These are phyloP conservation scores for Bicyclus anynana DNA, from an alignment of 1,140 invertebrate genomes.

Conservation along the genomic window DNA sequence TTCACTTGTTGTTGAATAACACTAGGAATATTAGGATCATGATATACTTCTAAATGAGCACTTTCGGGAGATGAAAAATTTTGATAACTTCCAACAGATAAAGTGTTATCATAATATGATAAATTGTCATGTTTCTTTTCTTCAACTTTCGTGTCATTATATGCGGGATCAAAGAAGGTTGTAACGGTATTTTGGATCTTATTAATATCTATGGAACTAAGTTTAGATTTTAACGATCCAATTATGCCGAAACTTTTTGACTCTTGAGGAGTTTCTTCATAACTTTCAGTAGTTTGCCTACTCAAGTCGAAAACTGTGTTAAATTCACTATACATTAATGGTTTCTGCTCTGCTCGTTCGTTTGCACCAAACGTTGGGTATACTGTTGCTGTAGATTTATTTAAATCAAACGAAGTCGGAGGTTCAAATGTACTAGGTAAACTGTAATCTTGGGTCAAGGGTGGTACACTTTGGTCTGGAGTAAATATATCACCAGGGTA, in stretches of 20 bases:
- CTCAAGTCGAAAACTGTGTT: conserved; percentile 62
- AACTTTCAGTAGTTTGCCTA: conserved; percentile 45
- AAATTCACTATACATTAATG: conserved; percentile 23
- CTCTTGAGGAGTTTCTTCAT: conserved; percentile 42
- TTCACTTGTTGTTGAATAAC: conserved; percentile 7
- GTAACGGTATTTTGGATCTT: conserved; percentile 71
- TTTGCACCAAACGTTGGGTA: conserved; percentile 34
- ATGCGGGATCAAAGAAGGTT: conserved; percentile 69
- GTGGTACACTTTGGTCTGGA: conserved; percentile 20
- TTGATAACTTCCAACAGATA: conserved; percentile 15
- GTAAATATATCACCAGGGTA: conserved; percentile 55
- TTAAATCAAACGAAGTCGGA: conserved; percentile 35
- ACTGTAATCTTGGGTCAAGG: conserved; percentile 4
- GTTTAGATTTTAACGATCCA: conserved; percentile 67
- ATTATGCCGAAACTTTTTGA: conserved; percentile 58
- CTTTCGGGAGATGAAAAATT: conserved; percentile 24
- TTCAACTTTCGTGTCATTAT: conserved; percentile 45
- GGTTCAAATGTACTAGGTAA: background rate
- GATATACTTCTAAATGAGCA: conserved; percentile 30
- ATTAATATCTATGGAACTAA: conserved; percentile 63
- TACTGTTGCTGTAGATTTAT: conserved; percentile 11
- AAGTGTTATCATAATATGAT: conserved; percentile 17
- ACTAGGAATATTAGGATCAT: no score
- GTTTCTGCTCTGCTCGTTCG: conserved; percentile 23
- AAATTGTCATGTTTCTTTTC: conserved; percentile 24